Percentiles rank a stretch among this genome's conserved stretches.
Conservation (phyloP, 92 coral and sea anemone species). For the Anthopleura xanthogrammica region DNA sequence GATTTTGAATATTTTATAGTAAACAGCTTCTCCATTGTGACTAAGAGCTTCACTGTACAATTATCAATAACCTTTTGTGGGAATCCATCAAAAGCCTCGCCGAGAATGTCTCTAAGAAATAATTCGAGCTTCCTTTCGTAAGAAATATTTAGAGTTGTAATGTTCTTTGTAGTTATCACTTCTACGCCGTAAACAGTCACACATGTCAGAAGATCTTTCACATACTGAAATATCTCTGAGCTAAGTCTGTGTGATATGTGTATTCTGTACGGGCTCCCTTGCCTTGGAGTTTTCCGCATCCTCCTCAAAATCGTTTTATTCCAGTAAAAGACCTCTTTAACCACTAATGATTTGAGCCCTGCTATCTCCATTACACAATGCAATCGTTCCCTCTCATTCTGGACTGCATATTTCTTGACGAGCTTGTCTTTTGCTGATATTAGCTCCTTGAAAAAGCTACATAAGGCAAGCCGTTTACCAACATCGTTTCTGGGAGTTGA, state of each 20-base stretch:
- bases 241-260: slow-evolving; percentile 65
- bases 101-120: slow-evolving; percentile 65
- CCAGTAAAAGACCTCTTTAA: background rate
- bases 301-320: slow-evolving; percentile 39
- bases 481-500: slow-evolving; percentile 40
- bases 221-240: slow-evolving; percentile 54
- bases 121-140: slow-evolving; percentile 58
- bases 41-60: slow-evolving; percentile 39
- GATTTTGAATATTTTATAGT: no score
- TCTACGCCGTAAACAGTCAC: slow-evolving; percentile 59
- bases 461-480: slow-evolving; percentile 54
- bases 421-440: slow-evolving; percentile 50
- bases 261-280: slow-evolving; percentile 65
- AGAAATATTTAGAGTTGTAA: slow-evolving; percentile 51
- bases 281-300: slow-evolving; percentile 59
- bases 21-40: slow-evolving; percentile 39
- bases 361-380: slow-evolving; percentile 59
- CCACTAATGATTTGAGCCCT: slow-evolving; percentile 46
- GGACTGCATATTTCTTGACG: slow-evolving; percentile 46
- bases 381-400: slow-evolving; percentile 48
- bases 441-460: slow-evolving; percentile 63
- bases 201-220: slow-evolving; percentile 66
- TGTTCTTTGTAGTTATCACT: slow-evolving; percentile 35
- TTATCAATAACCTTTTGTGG: slow-evolving; percentile 53
- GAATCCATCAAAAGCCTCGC: slow-evolving; percentile 50